phyloP scores from a whole-genome alignment of 2,113 vertebrate genomes.

The Cervus canadensis region DNA sequence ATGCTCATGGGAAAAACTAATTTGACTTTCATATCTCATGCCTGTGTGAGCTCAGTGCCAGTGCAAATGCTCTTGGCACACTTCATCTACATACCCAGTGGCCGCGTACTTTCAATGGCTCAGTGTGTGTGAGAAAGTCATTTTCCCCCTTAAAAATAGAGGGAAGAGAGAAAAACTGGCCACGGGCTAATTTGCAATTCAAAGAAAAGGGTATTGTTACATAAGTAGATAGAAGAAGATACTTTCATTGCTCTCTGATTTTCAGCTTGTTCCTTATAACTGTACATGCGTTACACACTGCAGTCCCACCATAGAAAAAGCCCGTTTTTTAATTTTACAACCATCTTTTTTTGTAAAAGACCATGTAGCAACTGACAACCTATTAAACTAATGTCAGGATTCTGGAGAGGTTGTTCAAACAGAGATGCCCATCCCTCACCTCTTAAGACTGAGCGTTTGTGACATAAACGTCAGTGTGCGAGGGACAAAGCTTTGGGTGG shows the following conservation, averaged over 20 bases:
- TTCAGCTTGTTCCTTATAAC: not conserved
- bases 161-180: not conserved
- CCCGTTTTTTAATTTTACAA: slow-evolving; percentile 35
- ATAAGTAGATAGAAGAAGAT: not conserved
- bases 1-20: not conserved
- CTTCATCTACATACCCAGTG: not conserved
- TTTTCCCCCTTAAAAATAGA: not conserved
- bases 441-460: not conserved
- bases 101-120: not conserved
- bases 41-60: not conserved
- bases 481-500: not conserved
- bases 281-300: not conserved
- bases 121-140: not conserved
- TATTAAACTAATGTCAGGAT: slow-evolving; percentile 31
- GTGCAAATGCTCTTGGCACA: not conserved
- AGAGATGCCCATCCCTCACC: not conserved
- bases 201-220: slow-evolving; percentile 28
- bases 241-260: not conserved
- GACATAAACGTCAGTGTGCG: not conserved
- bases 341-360: slow-evolving; percentile 24
- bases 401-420: not conserved
- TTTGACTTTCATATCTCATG: not conserved
- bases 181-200: slow-evolving; percentile 24
- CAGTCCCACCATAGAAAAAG: not conserved
- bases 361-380: not conserved